These are phyloP conservation scores for Trichosurus vulpecula DNA, from an alignment of 2,797 vertebrate species.

Conservation along the genomic window DNA sequence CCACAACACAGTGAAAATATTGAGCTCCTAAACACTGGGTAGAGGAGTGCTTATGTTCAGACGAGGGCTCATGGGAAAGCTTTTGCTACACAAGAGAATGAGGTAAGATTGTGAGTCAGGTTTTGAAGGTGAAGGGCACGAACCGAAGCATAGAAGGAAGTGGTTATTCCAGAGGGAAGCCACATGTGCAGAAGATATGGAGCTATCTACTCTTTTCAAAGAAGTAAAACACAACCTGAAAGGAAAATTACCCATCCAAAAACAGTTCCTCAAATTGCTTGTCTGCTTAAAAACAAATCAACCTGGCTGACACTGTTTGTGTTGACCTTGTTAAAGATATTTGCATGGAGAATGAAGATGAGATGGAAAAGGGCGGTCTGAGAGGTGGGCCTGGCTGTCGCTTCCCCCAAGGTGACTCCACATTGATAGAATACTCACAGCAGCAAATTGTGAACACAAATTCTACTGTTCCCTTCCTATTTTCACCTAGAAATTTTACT, in stretches of 20 bases:
- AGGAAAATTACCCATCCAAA: slow-evolving; percentile 18
- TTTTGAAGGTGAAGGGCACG: slow-evolving; percentile 19
- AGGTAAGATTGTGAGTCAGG: neutral
- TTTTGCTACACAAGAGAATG: neutral
- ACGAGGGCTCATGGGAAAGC: neutral
- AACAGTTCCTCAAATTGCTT: neutral
- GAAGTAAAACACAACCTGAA: slow-evolving; percentile 54
- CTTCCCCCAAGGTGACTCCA: slow-evolving; percentile 43
- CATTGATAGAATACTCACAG: slow-evolving; percentile 40
- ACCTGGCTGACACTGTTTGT: neutral
- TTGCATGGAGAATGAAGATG: slow-evolving; percentile 35
- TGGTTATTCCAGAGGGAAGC: neutral
- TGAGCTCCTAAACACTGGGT: neutral
- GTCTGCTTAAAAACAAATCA: slow-evolving; percentile 53
- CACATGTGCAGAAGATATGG: slow-evolving; percentile 7
- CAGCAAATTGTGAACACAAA: slow-evolving; percentile 21
- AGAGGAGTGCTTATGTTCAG: neutral
- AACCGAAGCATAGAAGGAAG: slow-evolving; percentile 14
- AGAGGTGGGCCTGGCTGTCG: slow-evolving; percentile 34
- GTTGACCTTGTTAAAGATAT: slow-evolving; percentile 41
- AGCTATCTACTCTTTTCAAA: slow-evolving; percentile 36
- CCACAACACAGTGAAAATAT: neutral
- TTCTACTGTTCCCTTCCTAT: neutral
- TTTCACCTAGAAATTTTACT: slow-evolving; percentile 45
- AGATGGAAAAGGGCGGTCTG: slow-evolving; percentile 14